Evolutionary conservation across 2,113 vertebrate genomes (phyloP).

Genomic region (Tricholaema leucomelas): DNA sequence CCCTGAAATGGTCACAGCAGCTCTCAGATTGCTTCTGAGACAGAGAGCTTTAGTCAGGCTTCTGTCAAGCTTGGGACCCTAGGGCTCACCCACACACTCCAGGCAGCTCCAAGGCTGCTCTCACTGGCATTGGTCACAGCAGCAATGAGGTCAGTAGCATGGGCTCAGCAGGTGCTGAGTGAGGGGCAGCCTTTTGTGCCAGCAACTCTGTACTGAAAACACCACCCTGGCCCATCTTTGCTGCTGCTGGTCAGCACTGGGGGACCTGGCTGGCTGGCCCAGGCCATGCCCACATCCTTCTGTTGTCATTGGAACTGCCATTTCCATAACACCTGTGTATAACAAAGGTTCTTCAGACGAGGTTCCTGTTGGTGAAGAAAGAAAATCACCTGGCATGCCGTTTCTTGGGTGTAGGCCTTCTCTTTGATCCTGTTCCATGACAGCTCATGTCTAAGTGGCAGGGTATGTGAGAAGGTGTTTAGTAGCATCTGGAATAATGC

Average conservation of each 20-base stretch:
- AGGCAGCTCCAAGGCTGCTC: background rate
- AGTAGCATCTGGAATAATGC: background rate
- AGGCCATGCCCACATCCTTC: background rate
- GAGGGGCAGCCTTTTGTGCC: background rate
- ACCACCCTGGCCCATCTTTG: rapidly evolving
- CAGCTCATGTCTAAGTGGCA: background rate
- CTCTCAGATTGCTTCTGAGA: background rate
- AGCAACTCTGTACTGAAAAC: background rate
- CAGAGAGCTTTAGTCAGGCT: background rate
- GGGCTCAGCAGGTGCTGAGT: background rate
- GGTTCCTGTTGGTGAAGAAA: background rate
- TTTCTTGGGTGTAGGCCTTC: conserved; percentile 34
- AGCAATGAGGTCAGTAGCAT: background rate
- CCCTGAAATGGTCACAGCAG: background rate
- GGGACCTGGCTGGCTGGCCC: background rate
- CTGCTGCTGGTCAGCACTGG: rapidly evolving
- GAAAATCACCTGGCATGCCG: background rate
- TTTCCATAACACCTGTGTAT: rapidly evolving
- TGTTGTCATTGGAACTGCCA: background rate
- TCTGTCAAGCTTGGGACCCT: background rate
- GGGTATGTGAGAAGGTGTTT: background rate
- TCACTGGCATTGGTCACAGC: background rate
- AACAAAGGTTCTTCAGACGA: background rate
- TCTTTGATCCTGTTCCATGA: conserved; percentile 41
- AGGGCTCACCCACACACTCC: background rate